Conservation (phyloP, 2,888 invertebrate species). For the Eueremaeus valkanovi region DNA sequence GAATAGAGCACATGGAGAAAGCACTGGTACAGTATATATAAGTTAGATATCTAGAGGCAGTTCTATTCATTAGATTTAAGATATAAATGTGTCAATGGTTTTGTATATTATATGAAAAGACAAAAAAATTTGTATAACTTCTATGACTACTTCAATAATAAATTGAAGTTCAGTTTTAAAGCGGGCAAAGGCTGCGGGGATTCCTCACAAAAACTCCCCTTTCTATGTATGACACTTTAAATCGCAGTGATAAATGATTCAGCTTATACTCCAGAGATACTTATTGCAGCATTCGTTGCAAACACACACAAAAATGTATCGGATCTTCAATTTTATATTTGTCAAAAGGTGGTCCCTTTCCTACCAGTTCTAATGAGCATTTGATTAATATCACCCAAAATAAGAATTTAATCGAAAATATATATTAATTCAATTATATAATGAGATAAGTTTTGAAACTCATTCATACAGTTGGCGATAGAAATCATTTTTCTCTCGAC, state of each 20-base stretch:
- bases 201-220: slow-evolving; percentile 23
- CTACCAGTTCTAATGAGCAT: slow-evolving; percentile 5
- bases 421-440: slow-evolving; percentile 6
- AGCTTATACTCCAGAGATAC: background rate
- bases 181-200: background rate
- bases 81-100: slow-evolving; percentile 33
- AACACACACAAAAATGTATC: background rate
- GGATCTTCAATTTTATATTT: slow-evolving; percentile 5
- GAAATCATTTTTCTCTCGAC: background rate
- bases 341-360: slow-evolving; percentile 20
- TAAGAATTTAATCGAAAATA: background rate
- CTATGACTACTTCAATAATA: too few species aligned
- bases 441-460: background rate
- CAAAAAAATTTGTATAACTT: slow-evolving; percentile 20
- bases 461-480: background rate
- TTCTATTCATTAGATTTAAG: slow-evolving; percentile 6
- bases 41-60: slow-evolving; percentile 22
- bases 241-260: slow-evolving; percentile 21
- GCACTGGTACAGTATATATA: too few species aligned
- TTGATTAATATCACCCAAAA: slow-evolving; percentile 17
- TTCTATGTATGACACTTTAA: slow-evolving; percentile 27
- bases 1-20: background rate
- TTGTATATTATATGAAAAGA: slow-evolving; percentile 10
- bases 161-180: slow-evolving; percentile 6
- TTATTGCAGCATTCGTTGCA: background rate